Evolutionary conservation across 2,888 invertebrate genomes (phyloP).

Genomic region (Xestia ashworthii): DNA sequence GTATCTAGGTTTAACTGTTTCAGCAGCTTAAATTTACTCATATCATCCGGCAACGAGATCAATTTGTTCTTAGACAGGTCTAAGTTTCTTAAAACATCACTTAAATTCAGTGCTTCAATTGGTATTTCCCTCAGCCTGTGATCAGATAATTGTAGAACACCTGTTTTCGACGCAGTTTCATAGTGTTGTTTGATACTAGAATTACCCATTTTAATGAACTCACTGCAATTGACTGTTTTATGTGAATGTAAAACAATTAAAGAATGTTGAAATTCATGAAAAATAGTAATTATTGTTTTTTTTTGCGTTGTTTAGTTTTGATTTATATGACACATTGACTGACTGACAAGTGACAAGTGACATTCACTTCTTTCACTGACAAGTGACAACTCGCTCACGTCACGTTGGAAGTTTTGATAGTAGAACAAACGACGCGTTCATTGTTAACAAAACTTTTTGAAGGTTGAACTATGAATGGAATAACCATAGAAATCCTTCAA

Average conservation of each 20-base stretch:
- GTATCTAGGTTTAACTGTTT: constrained; percentile 95
- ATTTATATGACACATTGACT: background rate
- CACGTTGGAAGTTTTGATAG: too few species aligned
- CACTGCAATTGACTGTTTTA: constrained; percentile 5
- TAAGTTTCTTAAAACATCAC: constrained; percentile 94
- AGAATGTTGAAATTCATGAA: constrained; percentile 14
- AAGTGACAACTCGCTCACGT: background rate
- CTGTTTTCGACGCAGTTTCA: constrained; percentile 98
- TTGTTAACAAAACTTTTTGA: too few species aligned
- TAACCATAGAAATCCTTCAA: too few species aligned
- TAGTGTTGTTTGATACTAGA: constrained; percentile 97
- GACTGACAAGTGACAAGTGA: background rate
- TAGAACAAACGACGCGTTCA: too few species aligned
- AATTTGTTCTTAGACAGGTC: constrained; percentile 98
- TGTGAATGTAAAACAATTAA: background rate
- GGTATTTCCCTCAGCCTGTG: constrained; percentile 95
- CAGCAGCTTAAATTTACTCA: constrained; percentile 93
- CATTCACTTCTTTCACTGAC: background rate
- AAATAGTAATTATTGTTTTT: background rate
- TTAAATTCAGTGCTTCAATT: constrained; percentile 90
- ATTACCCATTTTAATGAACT: constrained; percentile 94
- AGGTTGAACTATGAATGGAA: too few species aligned
- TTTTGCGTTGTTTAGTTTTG: background rate
- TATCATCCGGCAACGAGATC: constrained; percentile 93
- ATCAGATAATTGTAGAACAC: constrained; percentile 96